Conservation (phyloP, 2,113 vertebrate genomes). For the Dascyllus trimaculatus region DNA sequence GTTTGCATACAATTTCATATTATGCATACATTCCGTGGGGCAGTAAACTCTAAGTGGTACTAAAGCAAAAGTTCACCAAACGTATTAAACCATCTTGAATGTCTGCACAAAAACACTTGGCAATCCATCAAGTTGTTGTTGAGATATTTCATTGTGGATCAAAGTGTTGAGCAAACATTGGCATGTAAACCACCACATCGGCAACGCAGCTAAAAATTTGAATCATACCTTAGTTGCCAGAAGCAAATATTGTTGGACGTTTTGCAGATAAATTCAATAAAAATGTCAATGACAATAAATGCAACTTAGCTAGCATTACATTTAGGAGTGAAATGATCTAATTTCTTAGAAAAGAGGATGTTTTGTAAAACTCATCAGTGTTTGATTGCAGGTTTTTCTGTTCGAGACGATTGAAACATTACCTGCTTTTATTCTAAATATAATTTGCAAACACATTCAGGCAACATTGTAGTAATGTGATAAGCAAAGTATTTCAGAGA, state of each 20-base stretch:
- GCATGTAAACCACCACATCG: no score
- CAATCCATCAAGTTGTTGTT: not conserved
- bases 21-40: no score
- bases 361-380: not conserved
- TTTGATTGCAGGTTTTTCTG: conserved; percentile 25
- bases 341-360: not conserved
- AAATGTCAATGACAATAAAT: not conserved
- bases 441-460: conserved; percentile 29
- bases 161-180: not conserved
- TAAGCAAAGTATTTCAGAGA: conserved; percentile 18
- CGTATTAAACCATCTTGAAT: no score
- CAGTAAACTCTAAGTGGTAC: no score
- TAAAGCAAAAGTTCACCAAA: no score
- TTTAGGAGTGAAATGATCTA: not conserved
- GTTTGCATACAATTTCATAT: no score
- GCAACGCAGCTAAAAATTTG: not conserved
- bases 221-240: not conserved
- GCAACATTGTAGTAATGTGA: conserved; percentile 28
- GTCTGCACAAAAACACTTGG: not conserved
- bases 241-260: not conserved
- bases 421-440: not conserved
- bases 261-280: not conserved
- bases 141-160: not conserved
- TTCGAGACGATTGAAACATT: conserved; percentile 19
- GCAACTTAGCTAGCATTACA: not conserved